Evolutionary conservation across 2,888 invertebrate species (phyloP).

Genomic region (Dermolepida albohirtum): DNA sequence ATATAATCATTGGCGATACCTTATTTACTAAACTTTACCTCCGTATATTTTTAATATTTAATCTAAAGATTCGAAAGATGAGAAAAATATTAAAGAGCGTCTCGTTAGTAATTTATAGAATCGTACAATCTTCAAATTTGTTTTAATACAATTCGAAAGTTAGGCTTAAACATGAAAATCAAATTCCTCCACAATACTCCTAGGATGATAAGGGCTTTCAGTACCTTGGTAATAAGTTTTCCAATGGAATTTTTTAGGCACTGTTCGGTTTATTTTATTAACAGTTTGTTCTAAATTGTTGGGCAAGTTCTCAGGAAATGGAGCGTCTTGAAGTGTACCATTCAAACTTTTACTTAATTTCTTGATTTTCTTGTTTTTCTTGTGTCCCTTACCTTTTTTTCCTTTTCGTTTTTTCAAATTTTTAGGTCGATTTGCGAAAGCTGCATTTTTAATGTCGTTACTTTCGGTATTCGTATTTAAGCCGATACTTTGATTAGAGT

Average conservation of each 20-base stretch:
- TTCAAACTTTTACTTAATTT: slow-evolving; percentile 49
- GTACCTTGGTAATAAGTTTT: slow-evolving; percentile 70
- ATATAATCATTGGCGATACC: too few species aligned
- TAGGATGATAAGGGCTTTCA: slow-evolving; percentile 70
- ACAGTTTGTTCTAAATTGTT: slow-evolving; percentile 29
- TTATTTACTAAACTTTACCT: too few species aligned
- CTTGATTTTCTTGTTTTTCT: slow-evolving; percentile 63
- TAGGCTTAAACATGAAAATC: slow-evolving; percentile 47
- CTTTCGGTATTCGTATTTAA: slow-evolving; percentile 43
- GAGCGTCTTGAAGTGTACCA: slow-evolving; percentile 56
- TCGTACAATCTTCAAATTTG: too few species aligned
- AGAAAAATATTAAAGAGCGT: too few species aligned
- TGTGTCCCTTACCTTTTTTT: slow-evolving; percentile 65
- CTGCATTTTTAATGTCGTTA: slow-evolving; percentile 49
- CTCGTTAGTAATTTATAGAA: too few species aligned
- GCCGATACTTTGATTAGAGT: slow-evolving; percentile 51
- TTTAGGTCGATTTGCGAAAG: slow-evolving; percentile 51
- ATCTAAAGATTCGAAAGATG: too few species aligned
- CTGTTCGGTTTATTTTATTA: slow-evolving; percentile 35
- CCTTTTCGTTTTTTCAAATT: slow-evolving; percentile 46
- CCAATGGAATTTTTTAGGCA: slow-evolving; percentile 66
- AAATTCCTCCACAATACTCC: slow-evolving; percentile 69
- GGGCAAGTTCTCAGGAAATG: slow-evolving; percentile 36
- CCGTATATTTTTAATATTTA: too few species aligned
- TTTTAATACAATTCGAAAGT: background rate